Evolutionary conservation across 2,888 invertebrate genomes (phyloP), one percentile per base, ranked within the genome.

Genomic region (Iphiclides podalirius): DNA sequence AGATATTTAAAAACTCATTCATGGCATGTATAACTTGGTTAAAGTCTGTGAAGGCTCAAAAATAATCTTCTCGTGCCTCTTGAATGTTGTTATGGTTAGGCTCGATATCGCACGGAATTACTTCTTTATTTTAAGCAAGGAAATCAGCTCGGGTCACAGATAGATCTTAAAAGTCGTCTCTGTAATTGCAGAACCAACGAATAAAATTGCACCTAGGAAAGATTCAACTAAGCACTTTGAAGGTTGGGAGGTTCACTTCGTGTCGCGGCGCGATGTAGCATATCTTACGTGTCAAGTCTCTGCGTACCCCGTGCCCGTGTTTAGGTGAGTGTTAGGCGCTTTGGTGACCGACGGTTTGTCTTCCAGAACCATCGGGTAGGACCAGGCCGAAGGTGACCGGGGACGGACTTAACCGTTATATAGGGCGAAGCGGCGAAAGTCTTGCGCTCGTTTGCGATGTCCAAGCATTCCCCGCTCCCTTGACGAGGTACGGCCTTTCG

Each of bases 391-490:
- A 92, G 72, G 84, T 93, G 66, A 90, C 91, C 59, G 91, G 91
- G 57, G 89, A 90, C 73, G 91, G 91, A 51, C 84, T 91, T 60
- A 91, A 91, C 73, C 90, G 91, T 59, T 83, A 89, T 60, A 80
- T 90, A 67, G 85, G 89, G 64, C 71, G 70, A 56, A 64, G 64
- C 52, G 67, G 62, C 48, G 77, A 83, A 60, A 90, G 85, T 61
- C 91, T 93, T 61, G 91, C 93, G 55, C 91, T 93, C 63, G 90
- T 94, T 64, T 95, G 95, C 76, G 93, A 94, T 65, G 93, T 94
- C 57, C 95, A 95, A 89, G 93, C 93, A 46, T 94, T 91, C 77
- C 95, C 95, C 57, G 92, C 93, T 69, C 94, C 95, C 55, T 79
- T 90, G 41, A 94, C 93, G 90, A 95, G 95, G 95, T 95, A 93